Evolutionary conservation across 2,888 invertebrate genomes (phyloP).

Genomic region (Thalpophila matura): DNA sequence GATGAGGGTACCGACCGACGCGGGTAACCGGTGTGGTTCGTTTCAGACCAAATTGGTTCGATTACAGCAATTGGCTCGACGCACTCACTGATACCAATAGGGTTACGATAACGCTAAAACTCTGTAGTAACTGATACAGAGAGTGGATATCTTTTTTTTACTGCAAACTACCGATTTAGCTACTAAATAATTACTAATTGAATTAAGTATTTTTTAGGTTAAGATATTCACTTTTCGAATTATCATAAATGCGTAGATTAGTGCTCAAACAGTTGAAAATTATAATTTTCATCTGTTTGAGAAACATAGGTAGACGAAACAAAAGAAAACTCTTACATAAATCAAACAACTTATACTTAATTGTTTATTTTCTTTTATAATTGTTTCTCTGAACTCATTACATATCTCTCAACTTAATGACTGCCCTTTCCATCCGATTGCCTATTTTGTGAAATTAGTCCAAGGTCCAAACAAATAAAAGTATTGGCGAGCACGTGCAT

Average conservation of each 20-base stretch:
- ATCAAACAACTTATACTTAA: neutral
- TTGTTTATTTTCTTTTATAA: neutral
- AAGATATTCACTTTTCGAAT: no score
- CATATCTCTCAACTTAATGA: slow-evolving; percentile 14
- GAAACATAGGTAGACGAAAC: no score
- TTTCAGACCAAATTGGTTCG: slow-evolving; percentile 75
- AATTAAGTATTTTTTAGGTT: no score
- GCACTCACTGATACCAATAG: slow-evolving; percentile 61
- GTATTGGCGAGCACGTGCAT: slow-evolving; percentile 38
- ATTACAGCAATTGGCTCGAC: slow-evolving; percentile 79
- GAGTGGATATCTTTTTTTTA: neutral
- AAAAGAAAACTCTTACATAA: neutral
- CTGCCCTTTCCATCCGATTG: slow-evolving; percentile 12
- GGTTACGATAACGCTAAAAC: slow-evolving; percentile 57
- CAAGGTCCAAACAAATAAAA: slow-evolving; percentile 33
- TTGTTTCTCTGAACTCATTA: slow-evolving; percentile 15
- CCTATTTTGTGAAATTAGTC: slow-evolving; percentile 36
- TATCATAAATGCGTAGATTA: no score
- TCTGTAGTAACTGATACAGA: slow-evolving; percentile 39
- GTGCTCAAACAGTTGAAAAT: no score
- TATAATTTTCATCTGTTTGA: no score
- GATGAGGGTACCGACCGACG: slow-evolving; percentile 64
- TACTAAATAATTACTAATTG: neutral
- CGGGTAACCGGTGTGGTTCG: slow-evolving; percentile 60
- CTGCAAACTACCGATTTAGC: neutral